These are phyloP conservation scores for Diaprepes abbreviatus DNA, from an alignment of 2,888 invertebrate species.

Conservation along the genomic window DNA sequence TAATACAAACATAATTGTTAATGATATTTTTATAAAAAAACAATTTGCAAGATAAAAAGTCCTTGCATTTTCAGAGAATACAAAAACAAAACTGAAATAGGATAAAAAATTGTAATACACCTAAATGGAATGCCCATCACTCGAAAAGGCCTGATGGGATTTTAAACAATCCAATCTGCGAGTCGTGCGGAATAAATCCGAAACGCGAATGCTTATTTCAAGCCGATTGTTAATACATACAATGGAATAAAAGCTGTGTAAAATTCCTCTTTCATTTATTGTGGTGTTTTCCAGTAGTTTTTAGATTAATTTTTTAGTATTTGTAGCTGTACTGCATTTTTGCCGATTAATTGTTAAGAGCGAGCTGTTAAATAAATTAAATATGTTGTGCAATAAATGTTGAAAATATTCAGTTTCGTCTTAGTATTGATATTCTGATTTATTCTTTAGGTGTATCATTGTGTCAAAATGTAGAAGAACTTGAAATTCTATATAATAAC, in stretches of 20 bases:
- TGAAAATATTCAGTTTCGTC: no score
- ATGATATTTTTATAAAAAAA: no score
- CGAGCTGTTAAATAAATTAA: background rate
- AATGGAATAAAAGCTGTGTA: slow-evolving; percentile 17
- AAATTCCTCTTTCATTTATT: slow-evolving; percentile 17
- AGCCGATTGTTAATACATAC: slow-evolving; percentile 18
- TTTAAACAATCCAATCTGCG: slow-evolving; percentile 19
- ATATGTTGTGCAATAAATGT: no score
- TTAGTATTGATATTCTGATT: no score
- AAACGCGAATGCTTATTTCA: slow-evolving; percentile 18
- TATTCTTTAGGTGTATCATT: no score
- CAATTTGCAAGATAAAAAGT: no score
- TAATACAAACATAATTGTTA: no score
- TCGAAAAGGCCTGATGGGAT: slow-evolving; percentile 14
- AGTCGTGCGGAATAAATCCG: slow-evolving; percentile 16
- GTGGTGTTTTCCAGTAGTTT: slow-evolving; percentile 5
- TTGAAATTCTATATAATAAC: no score
- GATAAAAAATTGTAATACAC: background rate
- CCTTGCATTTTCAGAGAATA: no score
- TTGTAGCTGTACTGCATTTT: background rate
- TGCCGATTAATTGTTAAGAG: background rate
- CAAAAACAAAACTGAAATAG: no score
- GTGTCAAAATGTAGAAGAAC: no score
- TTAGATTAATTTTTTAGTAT: slow-evolving; percentile 7
- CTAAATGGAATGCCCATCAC: slow-evolving; percentile 8